Evolutionary conservation across 2,797 vertebrate genomes (phyloP), one percentile per base, ranked within the genome.

Genomic region (Rhynchonycteris naso): DNA sequence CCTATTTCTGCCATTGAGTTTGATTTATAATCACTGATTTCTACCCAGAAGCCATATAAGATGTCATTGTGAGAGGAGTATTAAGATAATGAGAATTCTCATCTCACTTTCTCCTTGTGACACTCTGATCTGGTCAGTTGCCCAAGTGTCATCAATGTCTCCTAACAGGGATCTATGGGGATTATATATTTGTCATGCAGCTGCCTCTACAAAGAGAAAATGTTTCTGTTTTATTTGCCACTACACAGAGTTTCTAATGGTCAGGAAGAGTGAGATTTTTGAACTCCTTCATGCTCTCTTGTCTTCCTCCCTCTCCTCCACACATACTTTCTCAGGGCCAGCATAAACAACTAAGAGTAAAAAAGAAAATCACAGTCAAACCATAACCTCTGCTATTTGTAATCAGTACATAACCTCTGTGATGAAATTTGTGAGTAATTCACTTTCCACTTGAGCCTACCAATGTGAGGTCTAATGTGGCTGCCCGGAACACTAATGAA

Each of bases 141-240:
- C 61, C 14, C 33, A 94, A 94, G 52, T 76, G 21, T 65, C 74
- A 80, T 95, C 68, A 84, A 18, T 66, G 12, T 3, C 78, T 93
- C 33, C 50, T 93, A 59, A 69, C 38, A 65, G 56, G 52, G 79
- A 94, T 63, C 74, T 66, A 1, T 68, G 65, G 61, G 38, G 43
- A 66, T 84, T 50, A 19, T 47, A 54, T 30, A 28, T 21, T n/a
- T 58, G 71, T 74, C 78, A 95, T 43, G 75, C 76, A 97, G 80
- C 97, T 98, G 96, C 94, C 81, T 96, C 90, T 94, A 93, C 92
- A 97, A 98, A 95, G 96, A 98, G 95, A 98, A 98, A 97, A 97
- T 96, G 4, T 91, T 96, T 91, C 86, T 96, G 63, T 97, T 97
- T 94, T 94, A 97, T 97, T 97, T 78, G 35, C 94, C 63, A 0